A percentile compares a stretch with the other conserved stretches of the same genome.
phyloP scores from a whole-genome alignment of 2,888 invertebrate species.

The Chelonus formosanus region DNA sequence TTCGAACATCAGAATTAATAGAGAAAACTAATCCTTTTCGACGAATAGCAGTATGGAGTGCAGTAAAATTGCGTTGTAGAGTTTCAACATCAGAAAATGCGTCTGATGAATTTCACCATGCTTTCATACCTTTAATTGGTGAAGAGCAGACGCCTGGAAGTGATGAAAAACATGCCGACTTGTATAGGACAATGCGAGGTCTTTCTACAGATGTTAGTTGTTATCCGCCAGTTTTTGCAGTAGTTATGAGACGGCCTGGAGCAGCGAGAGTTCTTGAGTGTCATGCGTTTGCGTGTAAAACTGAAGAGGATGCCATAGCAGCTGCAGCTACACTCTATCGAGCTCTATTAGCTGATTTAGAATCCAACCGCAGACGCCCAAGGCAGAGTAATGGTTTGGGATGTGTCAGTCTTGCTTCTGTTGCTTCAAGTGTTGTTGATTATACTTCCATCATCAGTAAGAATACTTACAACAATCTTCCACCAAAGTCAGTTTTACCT shows the following conservation, averaged over 20 bases:
- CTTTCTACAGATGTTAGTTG: conserved; percentile 61
- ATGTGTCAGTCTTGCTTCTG: conserved; percentile 75
- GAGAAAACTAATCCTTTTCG: conserved; percentile 81
- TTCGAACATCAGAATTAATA: conserved; percentile 53
- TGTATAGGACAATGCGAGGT: conserved; percentile 64
- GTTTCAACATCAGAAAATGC: conserved; percentile 29
- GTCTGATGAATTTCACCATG: conserved; percentile 69
- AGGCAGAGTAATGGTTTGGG: conserved; percentile 78
- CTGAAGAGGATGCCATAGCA: conserved; percentile 89
- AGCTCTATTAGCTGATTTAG: conserved; percentile 76
- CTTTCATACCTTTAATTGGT: conserved; percentile 78
- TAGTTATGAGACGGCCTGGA: conserved; percentile 84
- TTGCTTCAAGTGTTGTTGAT: conserved; percentile 52
- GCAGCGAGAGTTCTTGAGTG: conserved; percentile 85
- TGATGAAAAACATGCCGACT: conserved; percentile 68
- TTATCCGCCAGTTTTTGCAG: conserved; percentile 88
- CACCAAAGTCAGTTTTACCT: conserved; percentile 25
- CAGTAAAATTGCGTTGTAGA: conserved; percentile 74
- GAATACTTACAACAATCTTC: conserved; percentile 16
- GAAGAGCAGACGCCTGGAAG: conserved; percentile 70
- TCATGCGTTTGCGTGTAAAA: conserved; percentile 90
- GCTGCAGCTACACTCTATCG: conserved; percentile 92
- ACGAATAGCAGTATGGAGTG: conserved; percentile 93
- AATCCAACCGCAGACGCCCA: conserved; percentile 69
- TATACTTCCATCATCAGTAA: conserved; percentile 37